Percentiles rank a stretch among this genome's conserved stretches.
These are phyloP conservation scores for Enteromius fasciolatus DNA, from an alignment of 2,797 vertebrate genomes.

Conservation along the genomic window DNA sequence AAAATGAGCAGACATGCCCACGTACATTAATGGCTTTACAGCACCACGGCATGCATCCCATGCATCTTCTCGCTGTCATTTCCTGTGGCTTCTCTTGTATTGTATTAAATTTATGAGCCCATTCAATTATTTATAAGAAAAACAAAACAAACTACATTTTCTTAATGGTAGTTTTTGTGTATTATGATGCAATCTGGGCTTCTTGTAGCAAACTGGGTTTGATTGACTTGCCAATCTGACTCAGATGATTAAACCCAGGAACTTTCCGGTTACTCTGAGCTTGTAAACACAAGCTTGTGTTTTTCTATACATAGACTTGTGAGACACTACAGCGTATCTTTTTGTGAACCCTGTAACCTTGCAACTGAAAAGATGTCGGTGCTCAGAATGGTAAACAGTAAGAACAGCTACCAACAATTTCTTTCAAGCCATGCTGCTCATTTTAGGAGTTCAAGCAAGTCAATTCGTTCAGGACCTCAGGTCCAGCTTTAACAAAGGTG, in stretches of 20 bases:
- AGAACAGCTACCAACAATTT: constrained; percentile 22
- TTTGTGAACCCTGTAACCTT: constrained; percentile 15
- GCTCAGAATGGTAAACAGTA: constrained; percentile 25
- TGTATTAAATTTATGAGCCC: neutral
- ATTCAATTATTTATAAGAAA: neutral
- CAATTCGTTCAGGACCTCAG: constrained; percentile 13
- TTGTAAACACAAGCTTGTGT: constrained; percentile 2
- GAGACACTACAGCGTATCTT: constrained; percentile 12
- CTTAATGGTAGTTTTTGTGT: neutral
- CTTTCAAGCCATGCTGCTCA: constrained; percentile 11
- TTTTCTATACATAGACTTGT: constrained; percentile 1
- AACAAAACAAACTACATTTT: neutral
- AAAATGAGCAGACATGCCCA: constrained; percentile 22
- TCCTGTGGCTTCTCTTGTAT: constrained; percentile 10
- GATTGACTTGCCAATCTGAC: neutral
- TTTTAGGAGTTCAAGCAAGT: constrained; percentile 24
- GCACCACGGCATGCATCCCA: neutral
- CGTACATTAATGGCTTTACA: constrained; percentile 5
- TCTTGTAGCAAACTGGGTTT: neutral
- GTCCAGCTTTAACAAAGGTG: constrained; percentile 3
- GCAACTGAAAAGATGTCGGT: constrained; percentile 13
- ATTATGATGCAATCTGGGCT: neutral
- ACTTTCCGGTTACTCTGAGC: neutral
- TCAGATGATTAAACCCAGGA: neutral
- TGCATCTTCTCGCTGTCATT: neutral